Base-by-base conservation (phyloP, 2,113 vertebrate species). In the Ciconia boyciana region DNA sequence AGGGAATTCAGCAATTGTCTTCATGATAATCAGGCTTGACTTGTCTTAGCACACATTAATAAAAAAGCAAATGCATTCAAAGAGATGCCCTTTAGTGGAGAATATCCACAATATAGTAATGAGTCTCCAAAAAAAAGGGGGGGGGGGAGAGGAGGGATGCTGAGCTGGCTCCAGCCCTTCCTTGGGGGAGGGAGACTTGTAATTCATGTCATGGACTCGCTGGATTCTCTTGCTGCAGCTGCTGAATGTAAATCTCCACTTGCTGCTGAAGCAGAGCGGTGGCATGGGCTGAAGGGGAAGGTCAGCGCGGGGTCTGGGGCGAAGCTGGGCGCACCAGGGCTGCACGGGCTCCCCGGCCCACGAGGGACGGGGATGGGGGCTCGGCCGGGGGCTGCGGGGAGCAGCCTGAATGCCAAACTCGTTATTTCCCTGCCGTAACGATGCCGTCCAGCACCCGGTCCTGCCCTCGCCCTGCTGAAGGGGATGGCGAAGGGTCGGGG, bases 11-110 rank as follows among this genome's bases (percentile, higher is more conserved):
- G 97, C 98, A 96, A 98, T 98, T 98, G 98, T 98, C 98, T 98
- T 98, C 98, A 97, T 98, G 98, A 97, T 98, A 98, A 98, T 98
- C 97, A 98, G 98, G 96, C 98, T 95, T 98, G 97, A 98, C 98
- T 98, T 90, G 97, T 97, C 97, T 98, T 98, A 97, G 95, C 97
- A 96, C 97, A 97, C 98, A 97, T 98, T 98, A 98, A 98, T 98
- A 97, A 97, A 96, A 97, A 97, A 96, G 98, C 83, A 93, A 97
- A 98, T 97, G 97, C 94, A 65, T 96, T 95, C 46, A 96, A 96
- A 98, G 98, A 98, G 98, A 96, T 98, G 98, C 97, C 98, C 98
- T 98, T 98, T 98, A 87, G 77, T 66, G 84, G 97, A 97, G 98
- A 98, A 98, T 98, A 98, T 97, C 92, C 98, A 98, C 98, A 98